Conservation (phyloP, 2,888 invertebrate genomes). For the Sesamia inferens region DNA sequence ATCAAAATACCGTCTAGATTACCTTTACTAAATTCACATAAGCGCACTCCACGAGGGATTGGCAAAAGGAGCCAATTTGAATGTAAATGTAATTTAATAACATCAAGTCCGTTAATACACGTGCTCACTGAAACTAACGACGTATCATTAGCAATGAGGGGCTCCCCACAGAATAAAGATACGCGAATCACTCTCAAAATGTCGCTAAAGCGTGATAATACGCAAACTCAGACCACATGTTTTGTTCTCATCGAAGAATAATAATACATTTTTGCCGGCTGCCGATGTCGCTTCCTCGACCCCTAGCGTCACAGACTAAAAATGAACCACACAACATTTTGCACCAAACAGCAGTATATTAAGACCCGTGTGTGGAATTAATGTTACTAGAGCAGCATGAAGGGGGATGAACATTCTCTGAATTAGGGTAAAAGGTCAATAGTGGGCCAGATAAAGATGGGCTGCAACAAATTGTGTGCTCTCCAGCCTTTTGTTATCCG, state of each 20-base stretch:
- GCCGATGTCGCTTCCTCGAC: constrained; percentile 50
- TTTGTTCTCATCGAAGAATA: constrained; percentile 86
- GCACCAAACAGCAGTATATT: constrained; percentile 55
- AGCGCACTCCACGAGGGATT: constrained; percentile 26
- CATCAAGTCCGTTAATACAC: constrained; percentile 74
- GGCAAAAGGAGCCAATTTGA: constrained; percentile 56
- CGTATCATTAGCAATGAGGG: constrained; percentile 79
- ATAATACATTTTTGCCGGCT: constrained; percentile 74
- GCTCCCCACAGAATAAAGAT: constrained; percentile 73
- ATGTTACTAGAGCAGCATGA: constrained; percentile 61
- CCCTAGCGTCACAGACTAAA: constrained; percentile 66
- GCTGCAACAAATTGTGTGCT: constrained; percentile 89
- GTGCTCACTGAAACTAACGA: constrained; percentile 79
- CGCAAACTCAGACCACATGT: constrained; percentile 83
- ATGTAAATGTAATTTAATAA: constrained; percentile 63
- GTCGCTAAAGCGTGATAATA: constrained; percentile 86
- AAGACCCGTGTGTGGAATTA: constrained; percentile 53
- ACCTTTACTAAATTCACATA: constrained; percentile 3
- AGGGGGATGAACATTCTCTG: constrained; percentile 79
- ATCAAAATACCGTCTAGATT: not conserved
- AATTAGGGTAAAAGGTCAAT: constrained; percentile 90
- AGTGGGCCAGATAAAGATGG: constrained; percentile 87
- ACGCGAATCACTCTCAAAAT: constrained; percentile 87
- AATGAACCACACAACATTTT: constrained; percentile 34
- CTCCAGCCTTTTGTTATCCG: constrained; percentile 86